These are phyloP conservation scores for Meloidogyne hapla DNA, from an alignment of 1,140 invertebrate genomes.

Conservation along the genomic window DNA sequence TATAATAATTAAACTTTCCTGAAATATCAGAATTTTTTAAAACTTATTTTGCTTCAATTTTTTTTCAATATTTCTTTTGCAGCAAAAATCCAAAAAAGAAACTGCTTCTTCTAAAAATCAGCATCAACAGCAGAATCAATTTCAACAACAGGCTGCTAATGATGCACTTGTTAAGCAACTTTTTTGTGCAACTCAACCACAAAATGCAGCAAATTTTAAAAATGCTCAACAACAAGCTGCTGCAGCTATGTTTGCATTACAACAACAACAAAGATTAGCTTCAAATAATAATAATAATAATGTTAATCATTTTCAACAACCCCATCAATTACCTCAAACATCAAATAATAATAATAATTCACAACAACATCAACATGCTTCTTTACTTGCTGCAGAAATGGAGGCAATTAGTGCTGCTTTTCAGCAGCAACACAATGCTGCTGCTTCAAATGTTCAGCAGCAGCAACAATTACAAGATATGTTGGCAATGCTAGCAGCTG, in stretches of 20 bases:
- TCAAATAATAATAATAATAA: slow-evolving; percentile 4
- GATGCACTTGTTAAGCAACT: slow-evolving; percentile 13
- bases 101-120: slow-evolving; percentile 13
- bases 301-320: not conserved
- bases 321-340: not conserved
- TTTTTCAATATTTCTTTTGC: too few relatives aligned
- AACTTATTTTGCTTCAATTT: not conserved
- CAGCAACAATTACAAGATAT: not conserved
- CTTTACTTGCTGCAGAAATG: not conserved
- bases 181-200: not conserved
- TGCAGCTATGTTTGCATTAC: slow-evolving; percentile 20
- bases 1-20: too few relatives aligned
- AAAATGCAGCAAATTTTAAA: not conserved
- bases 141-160: slow-evolving; percentile 11
- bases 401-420: slow-evolving; percentile 4
- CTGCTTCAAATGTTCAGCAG: not conserved
- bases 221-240: slow-evolving; percentile 14
- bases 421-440: not conserved
- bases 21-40: too few relatives aligned
- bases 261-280: slow-evolving; percentile 8
- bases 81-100: slow-evolving; percentile 13
- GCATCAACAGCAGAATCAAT: slow-evolving; percentile 22
- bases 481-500: not conserved
- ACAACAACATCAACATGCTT: slow-evolving; percentile 28
- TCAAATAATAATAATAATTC: not conserved